Evolutionary conservation across 1,140 invertebrate species (phyloP).

Genomic region (Wasmannia auropunctata): DNA sequence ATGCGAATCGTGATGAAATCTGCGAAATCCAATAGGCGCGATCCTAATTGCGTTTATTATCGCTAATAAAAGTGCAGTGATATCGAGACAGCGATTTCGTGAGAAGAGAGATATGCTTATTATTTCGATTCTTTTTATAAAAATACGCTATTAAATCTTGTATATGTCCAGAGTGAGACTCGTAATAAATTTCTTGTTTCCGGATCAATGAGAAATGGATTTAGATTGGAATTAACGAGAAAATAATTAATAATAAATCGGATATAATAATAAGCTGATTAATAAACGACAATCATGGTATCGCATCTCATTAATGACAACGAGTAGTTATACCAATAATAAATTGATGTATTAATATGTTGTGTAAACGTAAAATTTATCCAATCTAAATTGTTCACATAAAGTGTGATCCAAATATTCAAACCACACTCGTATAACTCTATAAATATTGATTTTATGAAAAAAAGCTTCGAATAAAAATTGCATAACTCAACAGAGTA

Average conservation of each 20-base stretch:
- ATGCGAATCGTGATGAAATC: slow-evolving; percentile 57
- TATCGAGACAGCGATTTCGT: slow-evolving; percentile 26
- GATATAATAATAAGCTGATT: slow-evolving; percentile 46
- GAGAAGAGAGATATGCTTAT: slow-evolving; percentile 2
- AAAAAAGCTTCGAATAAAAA: background rate
- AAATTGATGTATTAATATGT: slow-evolving; percentile 37
- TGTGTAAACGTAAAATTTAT: slow-evolving; percentile 18
- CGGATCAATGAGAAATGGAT: background rate
- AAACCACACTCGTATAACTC: background rate
- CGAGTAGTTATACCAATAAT: slow-evolving; percentile 32
- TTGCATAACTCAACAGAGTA: background rate
- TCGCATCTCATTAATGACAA: slow-evolving; percentile 24
- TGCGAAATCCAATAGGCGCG: slow-evolving; percentile 43
- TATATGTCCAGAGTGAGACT: background rate
- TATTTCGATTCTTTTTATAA: background rate
- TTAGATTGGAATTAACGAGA: background rate
- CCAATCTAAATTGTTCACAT: background rate
- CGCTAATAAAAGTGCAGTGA: slow-evolving; percentile 53
- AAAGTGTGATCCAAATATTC: background rate
- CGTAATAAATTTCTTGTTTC: background rate
- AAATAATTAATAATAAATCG: slow-evolving; percentile 48
- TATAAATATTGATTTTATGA: slow-evolving; percentile 30
- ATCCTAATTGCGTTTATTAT: slow-evolving; percentile 61
- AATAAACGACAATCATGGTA: slow-evolving; percentile 47
- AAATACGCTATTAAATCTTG: background rate